phyloP scores from a whole-genome alignment of 2,888 invertebrate species.

The Cetonia aurata region DNA sequence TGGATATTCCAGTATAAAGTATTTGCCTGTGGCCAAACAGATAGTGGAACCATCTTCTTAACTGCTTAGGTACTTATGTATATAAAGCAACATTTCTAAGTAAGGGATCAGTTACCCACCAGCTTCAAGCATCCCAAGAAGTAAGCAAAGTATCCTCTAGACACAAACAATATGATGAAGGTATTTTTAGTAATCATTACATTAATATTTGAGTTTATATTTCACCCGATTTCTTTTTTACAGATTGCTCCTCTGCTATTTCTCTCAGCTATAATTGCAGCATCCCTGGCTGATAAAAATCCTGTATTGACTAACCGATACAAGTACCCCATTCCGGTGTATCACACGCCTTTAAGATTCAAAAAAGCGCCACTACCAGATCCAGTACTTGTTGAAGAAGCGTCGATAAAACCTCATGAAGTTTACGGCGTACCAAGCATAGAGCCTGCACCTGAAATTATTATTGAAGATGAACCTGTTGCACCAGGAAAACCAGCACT shows the following conservation, averaged over 20 bases:
- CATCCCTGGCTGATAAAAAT: neutral
- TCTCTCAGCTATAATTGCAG: conserved; percentile 2
- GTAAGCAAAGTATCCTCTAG: neutral
- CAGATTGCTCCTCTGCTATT: neutral
- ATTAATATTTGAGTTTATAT: too few relatives aligned
- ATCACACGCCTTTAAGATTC: conserved; percentile 5
- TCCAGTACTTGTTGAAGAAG: neutral
- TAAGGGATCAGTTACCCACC: neutral
- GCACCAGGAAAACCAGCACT: conserved; percentile 1
- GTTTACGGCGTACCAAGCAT: conserved; percentile 9
- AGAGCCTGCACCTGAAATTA: neutral
- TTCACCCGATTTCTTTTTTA: neutral
- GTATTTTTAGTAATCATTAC: neutral
- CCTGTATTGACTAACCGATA: conserved; percentile 16
- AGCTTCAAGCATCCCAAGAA: neutral
- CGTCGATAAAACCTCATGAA: neutral
- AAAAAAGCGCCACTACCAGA: neutral
- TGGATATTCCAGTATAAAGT: conserved; percentile 26
- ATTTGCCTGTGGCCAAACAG: conserved; percentile 19
- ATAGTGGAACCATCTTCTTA: conserved; percentile 13
- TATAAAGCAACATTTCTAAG: conserved; percentile 14
- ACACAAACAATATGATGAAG: conserved; percentile 19
- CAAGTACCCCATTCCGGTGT: conserved; percentile 15
- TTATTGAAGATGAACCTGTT: neutral
- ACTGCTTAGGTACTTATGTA: neutral